These are phyloP conservation scores for Micrastur ruficollis DNA, from an alignment of 2,797 vertebrate species.

Conservation along the genomic window DNA sequence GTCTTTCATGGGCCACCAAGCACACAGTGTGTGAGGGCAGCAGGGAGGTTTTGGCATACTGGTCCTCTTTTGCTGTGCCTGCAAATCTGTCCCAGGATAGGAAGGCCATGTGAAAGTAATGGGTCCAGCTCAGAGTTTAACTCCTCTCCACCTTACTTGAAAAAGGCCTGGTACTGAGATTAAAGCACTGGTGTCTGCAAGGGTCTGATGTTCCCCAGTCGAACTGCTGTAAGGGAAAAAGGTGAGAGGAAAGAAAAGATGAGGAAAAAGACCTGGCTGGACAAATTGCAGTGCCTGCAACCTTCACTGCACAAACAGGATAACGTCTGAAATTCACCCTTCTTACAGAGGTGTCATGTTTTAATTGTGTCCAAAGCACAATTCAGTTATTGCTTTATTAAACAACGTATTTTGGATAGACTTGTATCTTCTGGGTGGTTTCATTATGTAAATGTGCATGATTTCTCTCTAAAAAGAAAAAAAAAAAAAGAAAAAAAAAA, in stretches of 20 bases:
- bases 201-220: neutral
- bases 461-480: neutral
- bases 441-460: neutral
- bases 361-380: neutral
- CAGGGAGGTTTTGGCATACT: fast-evolving
- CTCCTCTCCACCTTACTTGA: neutral
- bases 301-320: neutral
- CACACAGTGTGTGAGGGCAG: fast-evolving
- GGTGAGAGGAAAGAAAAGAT: neutral
- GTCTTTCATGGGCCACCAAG: neutral
- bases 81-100: neutral
- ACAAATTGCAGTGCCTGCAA: neutral
- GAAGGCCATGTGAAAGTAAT: neutral
- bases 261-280: neutral
- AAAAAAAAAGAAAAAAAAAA: neutral
- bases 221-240: neutral
- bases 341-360: neutral
- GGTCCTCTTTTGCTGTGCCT: neutral
- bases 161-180: neutral
- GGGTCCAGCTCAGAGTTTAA: neutral
- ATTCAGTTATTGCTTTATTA: neutral
- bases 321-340: neutral
- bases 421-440: neutral
- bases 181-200: neutral
- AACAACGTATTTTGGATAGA: neutral